Conservation (phyloP, 1,140 invertebrate genomes). For the Drosophila truncata region DNA sequence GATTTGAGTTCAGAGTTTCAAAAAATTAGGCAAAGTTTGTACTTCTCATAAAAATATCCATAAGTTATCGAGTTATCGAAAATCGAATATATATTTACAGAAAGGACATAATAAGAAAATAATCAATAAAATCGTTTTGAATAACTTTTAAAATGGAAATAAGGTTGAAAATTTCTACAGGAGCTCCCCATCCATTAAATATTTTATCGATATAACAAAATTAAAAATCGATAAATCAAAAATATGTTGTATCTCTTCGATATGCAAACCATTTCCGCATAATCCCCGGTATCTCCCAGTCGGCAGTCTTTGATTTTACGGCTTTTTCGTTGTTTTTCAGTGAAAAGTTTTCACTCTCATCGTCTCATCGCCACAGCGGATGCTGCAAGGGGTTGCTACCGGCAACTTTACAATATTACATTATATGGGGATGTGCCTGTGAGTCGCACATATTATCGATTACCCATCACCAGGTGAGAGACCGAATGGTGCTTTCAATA, state of each 20-base stretch:
- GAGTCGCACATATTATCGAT: slow-evolving; percentile 75
- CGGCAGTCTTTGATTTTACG: not conserved
- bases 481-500: slow-evolving; percentile 59
- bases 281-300: not conserved
- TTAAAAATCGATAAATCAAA: not conserved
- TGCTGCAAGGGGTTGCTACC: slow-evolving; percentile 19
- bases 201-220: not conserved
- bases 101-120: too few species aligned
- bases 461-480: slow-evolving; percentile 74
- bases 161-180: not conserved
- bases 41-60: not conserved
- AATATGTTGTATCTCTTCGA: not conserved
- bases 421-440: slow-evolving; percentile 46
- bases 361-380: slow-evolving; percentile 13
- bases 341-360: slow-evolving; percentile 67
- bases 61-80: not conserved
- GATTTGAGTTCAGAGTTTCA: not conserved
- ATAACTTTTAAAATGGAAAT: too few species aligned
- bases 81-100: too few species aligned
- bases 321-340: slow-evolving; percentile 32
- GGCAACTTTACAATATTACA: slow-evolving; percentile 57
- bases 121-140: too few species aligned
- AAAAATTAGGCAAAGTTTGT: not conserved
- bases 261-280: too few species aligned
- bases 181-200: too few species aligned